Conservation (phyloP, 1,140 invertebrate genomes). For the Brachionus rotundiformis region DNA sequence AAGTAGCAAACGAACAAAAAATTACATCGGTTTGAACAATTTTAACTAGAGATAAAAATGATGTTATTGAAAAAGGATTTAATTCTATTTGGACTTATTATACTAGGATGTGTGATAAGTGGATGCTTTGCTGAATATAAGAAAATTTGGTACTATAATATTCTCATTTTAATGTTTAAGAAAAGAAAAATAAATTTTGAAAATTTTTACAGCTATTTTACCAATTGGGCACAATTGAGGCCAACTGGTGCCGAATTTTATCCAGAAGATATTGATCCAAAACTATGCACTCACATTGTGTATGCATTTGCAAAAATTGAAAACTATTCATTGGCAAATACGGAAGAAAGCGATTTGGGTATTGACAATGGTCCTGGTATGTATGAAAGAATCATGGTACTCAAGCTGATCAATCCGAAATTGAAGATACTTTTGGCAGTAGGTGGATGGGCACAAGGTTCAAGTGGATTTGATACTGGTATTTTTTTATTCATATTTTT, state of each 20-base stretch:
- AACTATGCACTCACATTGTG: slow-evolving; percentile 86
- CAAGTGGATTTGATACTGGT: slow-evolving; percentile 54
- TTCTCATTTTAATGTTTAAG: not conserved
- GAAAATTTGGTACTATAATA: slow-evolving; percentile 23
- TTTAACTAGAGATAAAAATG: no score
- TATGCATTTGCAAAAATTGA: slow-evolving; percentile 81
- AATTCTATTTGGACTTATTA: not conserved
- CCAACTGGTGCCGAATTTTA: slow-evolving; percentile 80
- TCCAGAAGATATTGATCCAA: slow-evolving; percentile 80
- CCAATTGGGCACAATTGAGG: slow-evolving; percentile 86
- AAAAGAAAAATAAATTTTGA: no score
- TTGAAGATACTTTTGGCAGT: slow-evolving; percentile 24
- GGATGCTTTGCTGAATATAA: not conserved
- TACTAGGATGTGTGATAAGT: not conserved
- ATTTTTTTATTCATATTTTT: not conserved
- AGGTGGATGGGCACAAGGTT: slow-evolving; percentile 78
- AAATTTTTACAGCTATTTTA: slow-evolving; percentile 73
- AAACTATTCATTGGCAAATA: slow-evolving; percentile 72
- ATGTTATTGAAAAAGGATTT: not conserved
- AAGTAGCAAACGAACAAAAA: not conserved
- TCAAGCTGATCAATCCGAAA: not conserved
- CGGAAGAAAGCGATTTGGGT: slow-evolving; percentile 78
- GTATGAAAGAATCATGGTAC: slow-evolving; percentile 26
- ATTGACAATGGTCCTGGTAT: slow-evolving; percentile 33
- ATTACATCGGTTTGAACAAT: no score